A percentile compares a stretch with the other conserved stretches of the same genome.
Conservation (phyloP, 2,797 vertebrate species). For the Anomalospiza imberbis region DNA sequence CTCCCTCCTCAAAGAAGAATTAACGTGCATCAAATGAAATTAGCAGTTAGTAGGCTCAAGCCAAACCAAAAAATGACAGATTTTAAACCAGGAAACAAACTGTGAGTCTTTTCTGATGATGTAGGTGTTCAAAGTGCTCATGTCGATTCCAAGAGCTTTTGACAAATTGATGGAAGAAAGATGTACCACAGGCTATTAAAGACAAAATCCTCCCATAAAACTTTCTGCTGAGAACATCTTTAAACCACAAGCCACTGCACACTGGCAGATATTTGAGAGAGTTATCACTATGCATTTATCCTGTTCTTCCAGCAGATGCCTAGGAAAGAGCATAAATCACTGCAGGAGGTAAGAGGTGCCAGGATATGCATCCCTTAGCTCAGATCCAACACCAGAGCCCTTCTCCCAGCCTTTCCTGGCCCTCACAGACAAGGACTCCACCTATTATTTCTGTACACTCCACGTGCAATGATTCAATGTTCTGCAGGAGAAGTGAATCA, state of each 20-base stretch:
- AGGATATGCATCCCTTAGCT: neutral
- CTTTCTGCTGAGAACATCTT: neutral
- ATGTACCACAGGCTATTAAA: neutral
- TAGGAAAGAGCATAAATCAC: neutral
- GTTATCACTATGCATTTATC: neutral
- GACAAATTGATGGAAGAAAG: neutral
- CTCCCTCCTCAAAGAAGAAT: neutral
- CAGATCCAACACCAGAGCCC: neutral
- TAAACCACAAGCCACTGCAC: neutral
- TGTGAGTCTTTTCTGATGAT: neutral
- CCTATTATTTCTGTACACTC: neutral
- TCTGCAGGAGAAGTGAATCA: neutral
- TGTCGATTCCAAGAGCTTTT: neutral
- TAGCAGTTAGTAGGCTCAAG: neutral
- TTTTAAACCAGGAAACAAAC: neutral
- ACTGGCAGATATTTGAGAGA: neutral
- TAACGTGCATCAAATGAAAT: neutral
- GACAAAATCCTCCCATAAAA: neutral
- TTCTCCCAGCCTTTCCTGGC: neutral
- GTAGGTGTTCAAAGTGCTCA: neutral
- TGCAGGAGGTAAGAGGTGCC: neutral
- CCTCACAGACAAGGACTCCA: neutral
- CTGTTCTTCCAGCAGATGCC: neutral
- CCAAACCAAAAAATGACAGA: neutral
- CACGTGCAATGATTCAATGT: neutral